phyloP scores from a whole-genome alignment of 2,113 vertebrate genomes.

The Reinhardtius hippoglossoides region DNA sequence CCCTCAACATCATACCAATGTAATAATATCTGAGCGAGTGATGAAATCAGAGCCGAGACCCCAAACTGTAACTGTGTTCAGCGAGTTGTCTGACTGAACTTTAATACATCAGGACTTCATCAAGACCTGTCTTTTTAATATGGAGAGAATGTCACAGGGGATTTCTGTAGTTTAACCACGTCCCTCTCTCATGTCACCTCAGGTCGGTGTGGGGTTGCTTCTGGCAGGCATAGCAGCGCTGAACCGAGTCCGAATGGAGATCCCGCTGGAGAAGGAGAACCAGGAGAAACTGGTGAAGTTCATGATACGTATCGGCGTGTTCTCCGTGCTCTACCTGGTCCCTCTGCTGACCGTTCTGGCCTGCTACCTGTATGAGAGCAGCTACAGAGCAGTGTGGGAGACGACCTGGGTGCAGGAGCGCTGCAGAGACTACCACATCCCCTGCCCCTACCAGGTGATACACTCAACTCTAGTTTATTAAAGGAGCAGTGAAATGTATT shows the following conservation, averaged over 20 bases:
- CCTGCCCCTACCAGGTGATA: slow-evolving; percentile 93
- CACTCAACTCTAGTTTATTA: neutral
- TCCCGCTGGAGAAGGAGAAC: slow-evolving; percentile 98
- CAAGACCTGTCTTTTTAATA: neutral
- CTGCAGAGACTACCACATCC: slow-evolving; percentile 97
- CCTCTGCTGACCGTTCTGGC: slow-evolving; percentile 92
- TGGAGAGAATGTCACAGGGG: neutral
- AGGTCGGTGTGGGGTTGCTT: slow-evolving; percentile 91
- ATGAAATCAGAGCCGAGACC: no score
- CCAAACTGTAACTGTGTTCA: no score
- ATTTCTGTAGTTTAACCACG: neutral
- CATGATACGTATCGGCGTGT: slow-evolving; percentile 99
- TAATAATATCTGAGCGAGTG: no score
- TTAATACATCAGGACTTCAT: no score
- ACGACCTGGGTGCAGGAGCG: slow-evolving; percentile 95
- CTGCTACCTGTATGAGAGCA: slow-evolving; percentile 97
- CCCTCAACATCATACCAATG: no score
- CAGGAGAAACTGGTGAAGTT: slow-evolving; percentile 99
- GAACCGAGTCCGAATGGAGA: slow-evolving; percentile 97
- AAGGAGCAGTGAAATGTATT: neutral
- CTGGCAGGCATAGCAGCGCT: slow-evolving; percentile 96
- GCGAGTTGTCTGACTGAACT: no score
- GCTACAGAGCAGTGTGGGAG: slow-evolving; percentile 91
- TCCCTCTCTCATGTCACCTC: neutral
- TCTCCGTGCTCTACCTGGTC: slow-evolving; percentile 98